Base-by-base conservation (phyloP, 2,888 invertebrate genomes). In the Eubasilissa splendida region DNA sequence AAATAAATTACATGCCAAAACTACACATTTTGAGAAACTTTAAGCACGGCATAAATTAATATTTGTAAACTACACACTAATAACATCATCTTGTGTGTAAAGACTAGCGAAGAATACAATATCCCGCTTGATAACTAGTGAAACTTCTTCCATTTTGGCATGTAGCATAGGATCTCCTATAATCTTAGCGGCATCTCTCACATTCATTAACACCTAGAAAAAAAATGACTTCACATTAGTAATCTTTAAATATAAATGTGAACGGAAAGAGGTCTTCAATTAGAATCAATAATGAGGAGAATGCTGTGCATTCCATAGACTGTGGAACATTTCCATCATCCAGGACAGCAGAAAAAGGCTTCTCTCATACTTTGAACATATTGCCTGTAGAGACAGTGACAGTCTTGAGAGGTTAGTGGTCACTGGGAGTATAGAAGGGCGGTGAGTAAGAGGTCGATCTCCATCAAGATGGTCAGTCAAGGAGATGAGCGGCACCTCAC, bases 41-140 rank as follows among this genome's bases (percentile, higher is more conserved):
- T 11, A 31, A 63, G 12, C 33, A 63, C 31, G 11, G 11, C 63
- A 63, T 33, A 63, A 63, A 63, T 4, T 33, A 12, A 10, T 33
- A 63, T 33, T 11, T 33, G 14, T 3, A 10, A 31, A 63, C 53
- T 65, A 65, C 3, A 78, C 60, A 31, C 22, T 80, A 14, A 71
- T 79, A 4, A 84, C 73, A 70, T 82, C 84, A 11, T 82, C 82
- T 73, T 84, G 84, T n/a, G 97, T 97, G 86, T 99, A 99, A 66
- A 99, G 92, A 88, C 98, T 98, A 53, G 97, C 98, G 33, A 99
- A 97, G 87, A 99, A 99, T 0, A 99, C 99, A 86, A 99, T 99
- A 88, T 99, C 99, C 81, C 99, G 91, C 88, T 98, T 98, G 84
- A 99, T 98, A 65, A 96, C 94, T 3, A 94, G 93, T 0, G 97